Evolutionary conservation across 2,113 vertebrate species (phyloP).

Genomic region (Embiotoca jacksoni): DNA sequence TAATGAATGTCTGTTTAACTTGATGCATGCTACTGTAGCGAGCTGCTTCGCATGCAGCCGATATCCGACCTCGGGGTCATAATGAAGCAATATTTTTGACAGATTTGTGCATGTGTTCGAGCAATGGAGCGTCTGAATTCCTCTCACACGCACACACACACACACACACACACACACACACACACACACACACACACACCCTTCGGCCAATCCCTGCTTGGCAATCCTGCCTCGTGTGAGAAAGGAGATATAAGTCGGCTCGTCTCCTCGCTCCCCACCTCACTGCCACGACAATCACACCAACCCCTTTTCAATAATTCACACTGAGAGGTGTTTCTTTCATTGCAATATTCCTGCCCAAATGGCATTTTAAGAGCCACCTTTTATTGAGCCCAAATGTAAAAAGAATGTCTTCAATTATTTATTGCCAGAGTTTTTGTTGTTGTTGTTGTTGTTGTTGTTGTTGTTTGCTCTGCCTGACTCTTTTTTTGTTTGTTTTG

Average conservation of each 20-base stretch:
- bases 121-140: slow-evolving; percentile 37
- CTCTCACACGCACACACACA: background rate
- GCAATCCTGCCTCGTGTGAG: slow-evolving; percentile 1
- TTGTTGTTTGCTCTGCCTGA: slow-evolving; percentile 42
- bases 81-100: slow-evolving; percentile 57
- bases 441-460: background rate
- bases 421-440: slow-evolving; percentile 63
- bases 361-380: slow-evolving; percentile 66
- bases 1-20: slow-evolving; percentile 52
- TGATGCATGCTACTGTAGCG: slow-evolving; percentile 30
- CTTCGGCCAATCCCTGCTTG: slow-evolving; percentile 1
- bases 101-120: slow-evolving; percentile 49
- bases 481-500: slow-evolving; percentile 2
- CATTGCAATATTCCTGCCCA: slow-evolving; percentile 61
- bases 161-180: too few species aligned
- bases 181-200: too few species aligned
- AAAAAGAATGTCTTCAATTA: slow-evolving; percentile 69
- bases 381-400: slow-evolving; percentile 37
- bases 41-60: slow-evolving; percentile 58
- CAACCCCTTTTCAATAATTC: slow-evolving; percentile 61
- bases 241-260: background rate
- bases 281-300: slow-evolving; percentile 40
- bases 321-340: slow-evolving; percentile 66
- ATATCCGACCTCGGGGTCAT: slow-evolving; percentile 22
- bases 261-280: background rate